Base-by-base conservation (phyloP, 2,113 vertebrate genomes). In the Merops nubicus region DNA sequence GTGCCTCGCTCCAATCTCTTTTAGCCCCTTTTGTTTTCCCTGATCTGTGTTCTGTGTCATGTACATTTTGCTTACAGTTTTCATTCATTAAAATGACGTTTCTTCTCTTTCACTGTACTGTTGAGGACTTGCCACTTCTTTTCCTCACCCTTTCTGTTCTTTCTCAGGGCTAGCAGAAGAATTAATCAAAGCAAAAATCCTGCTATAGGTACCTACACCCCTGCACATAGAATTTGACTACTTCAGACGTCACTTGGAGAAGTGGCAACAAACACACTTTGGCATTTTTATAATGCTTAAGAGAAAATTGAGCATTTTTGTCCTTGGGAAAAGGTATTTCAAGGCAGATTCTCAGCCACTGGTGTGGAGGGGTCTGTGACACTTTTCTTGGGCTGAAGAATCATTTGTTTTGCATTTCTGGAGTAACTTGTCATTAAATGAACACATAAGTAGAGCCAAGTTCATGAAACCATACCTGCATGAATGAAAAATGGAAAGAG, bases 51-150 rank as follows among this genome's bases (percentile, higher is more conserved):
- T 74, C 63, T 95, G 76, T 78, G 36, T 34, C 64, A 23, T 64
- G 76, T 75, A 87, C 47, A 53, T 77, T 88, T 83, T 93, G 47
- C 50, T 93, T 86, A 93, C 47, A 7, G 40, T 81, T 94, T 95
- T 80, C 48, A 59, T 81, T 94, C 79, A 84, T 94, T 94, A 89
- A 74, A 90, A 96, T 60, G 23, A 63, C 47, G 78, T 92, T 92
- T 93, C 91, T 74, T 93, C 68, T 93, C 72, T 76, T 91, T 92
- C 88, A 48, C 64, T 53, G 47, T 76, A 23, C 51, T 92, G 14
- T 33, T 60, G 72, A 84, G 56, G 56, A 86, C 23, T 65, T 90
- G 47, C 43, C 79, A 45, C 29, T 88, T 78, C 29, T 91, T 94
- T 80, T 70, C 20, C 53, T 83, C 2, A 3, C 54, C 12, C 47